phyloP scores from a whole-genome alignment of 2,888 invertebrate genomes.

The Pristionchus japonicus region DNA sequence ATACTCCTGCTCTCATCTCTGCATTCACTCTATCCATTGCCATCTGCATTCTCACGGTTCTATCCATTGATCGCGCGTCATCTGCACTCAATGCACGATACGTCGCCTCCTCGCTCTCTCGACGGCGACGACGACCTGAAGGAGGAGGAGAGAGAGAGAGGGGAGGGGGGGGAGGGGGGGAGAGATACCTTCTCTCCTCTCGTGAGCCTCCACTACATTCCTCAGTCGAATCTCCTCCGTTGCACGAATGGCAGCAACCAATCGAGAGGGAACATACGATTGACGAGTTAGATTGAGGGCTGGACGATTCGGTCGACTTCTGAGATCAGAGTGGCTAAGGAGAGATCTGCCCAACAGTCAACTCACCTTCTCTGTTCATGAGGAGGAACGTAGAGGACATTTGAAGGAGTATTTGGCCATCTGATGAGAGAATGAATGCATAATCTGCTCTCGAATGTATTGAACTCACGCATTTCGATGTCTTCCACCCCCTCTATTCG shows the following conservation, averaged over 20 bases:
- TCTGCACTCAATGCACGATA: not conserved
- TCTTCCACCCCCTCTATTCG: not conserved
- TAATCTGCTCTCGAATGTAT: not conserved
- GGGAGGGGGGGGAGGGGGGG: not conserved
- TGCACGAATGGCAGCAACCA: slow-evolving; percentile 29
- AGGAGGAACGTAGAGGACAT: slow-evolving; percentile 6
- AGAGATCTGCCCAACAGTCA: not conserved
- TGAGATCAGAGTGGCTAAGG: not conserved
- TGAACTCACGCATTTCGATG: not conserved
- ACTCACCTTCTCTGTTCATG: slow-evolving; percentile 8
- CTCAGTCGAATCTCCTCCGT: slow-evolving; percentile 30
- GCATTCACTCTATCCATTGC: not conserved
- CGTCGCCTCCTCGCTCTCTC: not conserved
- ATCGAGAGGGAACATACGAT: slow-evolving; percentile 25
- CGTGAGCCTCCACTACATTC: slow-evolving; percentile 31
- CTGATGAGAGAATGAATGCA: not conserved
- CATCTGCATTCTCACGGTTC: not conserved
- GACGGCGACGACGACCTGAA: slow-evolving; percentile 13
- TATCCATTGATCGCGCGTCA: not conserved
- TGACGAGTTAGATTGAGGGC: not conserved
- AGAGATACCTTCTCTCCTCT: slow-evolving; percentile 21
- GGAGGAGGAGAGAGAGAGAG: not conserved
- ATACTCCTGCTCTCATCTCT: not conserved
- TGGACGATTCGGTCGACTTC: not conserved
- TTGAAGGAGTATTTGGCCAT: slow-evolving; percentile 9